Evolutionary conservation across 2,797 vertebrate species (phyloP).

Genomic region (Chloroceryle amazona): DNA sequence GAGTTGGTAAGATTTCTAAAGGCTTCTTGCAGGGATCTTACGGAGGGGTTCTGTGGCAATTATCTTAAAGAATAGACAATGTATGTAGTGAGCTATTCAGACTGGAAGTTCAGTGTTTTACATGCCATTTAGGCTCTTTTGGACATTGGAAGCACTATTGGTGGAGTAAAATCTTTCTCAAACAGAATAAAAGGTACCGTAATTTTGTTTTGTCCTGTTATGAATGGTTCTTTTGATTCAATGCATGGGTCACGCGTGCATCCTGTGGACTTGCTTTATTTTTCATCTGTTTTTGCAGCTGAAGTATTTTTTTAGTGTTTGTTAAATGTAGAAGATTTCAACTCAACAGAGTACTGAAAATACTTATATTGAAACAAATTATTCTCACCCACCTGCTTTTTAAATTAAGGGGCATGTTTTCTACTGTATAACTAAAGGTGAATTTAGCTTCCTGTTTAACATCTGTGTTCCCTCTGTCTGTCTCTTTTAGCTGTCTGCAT

Average conservation of each 20-base stretch:
- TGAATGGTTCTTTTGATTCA: background rate
- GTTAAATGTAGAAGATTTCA: background rate
- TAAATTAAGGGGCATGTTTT: background rate
- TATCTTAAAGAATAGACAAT: slow-evolving; percentile 7
- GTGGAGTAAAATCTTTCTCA: background rate
- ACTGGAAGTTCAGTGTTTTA: slow-evolving; percentile 13
- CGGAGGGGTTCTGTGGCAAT: background rate
- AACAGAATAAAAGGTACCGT: background rate
- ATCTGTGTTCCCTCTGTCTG: background rate
- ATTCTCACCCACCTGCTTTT: background rate
- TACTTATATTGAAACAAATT: background rate
- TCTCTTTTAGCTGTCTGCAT: background rate
- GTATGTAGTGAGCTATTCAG: slow-evolving; percentile 2
- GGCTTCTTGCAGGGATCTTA: background rate
- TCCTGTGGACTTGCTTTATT: background rate
- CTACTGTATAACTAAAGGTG: background rate
- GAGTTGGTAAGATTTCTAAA: slow-evolving; percentile 32
- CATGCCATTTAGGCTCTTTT: background rate
- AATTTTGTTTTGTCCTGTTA: background rate
- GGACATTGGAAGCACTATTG: background rate
- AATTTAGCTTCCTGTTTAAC: background rate
- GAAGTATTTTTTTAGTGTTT: background rate
- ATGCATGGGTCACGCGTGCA: background rate
- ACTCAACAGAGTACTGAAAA: background rate
- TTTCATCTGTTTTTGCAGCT: background rate